A percentile compares a stretch with the other conserved stretches of the same genome.
Conservation (phyloP, 2,113 vertebrate genomes). For the Elephantulus edwardii region DNA sequence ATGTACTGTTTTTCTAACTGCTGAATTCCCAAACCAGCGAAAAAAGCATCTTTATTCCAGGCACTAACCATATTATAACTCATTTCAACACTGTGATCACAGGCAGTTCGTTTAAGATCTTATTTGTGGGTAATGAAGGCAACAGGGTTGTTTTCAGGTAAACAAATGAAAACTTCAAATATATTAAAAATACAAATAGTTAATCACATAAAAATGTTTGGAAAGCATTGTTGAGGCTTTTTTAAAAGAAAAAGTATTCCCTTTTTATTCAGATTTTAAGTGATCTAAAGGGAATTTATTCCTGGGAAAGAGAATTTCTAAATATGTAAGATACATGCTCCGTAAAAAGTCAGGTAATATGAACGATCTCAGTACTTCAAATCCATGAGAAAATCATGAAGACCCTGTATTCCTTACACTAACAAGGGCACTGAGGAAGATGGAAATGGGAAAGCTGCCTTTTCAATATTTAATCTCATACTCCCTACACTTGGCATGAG, state of each 20-base stretch:
- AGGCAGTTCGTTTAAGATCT: background rate
- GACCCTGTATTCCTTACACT: background rate
- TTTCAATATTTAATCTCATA: background rate
- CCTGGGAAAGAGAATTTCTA: background rate
- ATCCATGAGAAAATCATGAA: background rate
- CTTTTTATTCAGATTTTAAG: conserved; percentile 10
- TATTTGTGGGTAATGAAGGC: conserved; percentile 23
- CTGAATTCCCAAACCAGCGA: conserved; percentile 39
- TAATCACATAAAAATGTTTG: background rate
- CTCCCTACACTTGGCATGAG: background rate
- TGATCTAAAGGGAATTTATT: background rate
- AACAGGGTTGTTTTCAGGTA: background rate
- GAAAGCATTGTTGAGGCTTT: background rate
- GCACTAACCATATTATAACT: background rate
- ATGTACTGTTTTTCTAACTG: conserved; percentile 57
- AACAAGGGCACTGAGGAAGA: background rate
- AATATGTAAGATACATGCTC: background rate
- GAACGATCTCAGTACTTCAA: background rate
- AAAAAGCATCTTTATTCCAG: conserved; percentile 34
- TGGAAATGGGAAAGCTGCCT: background rate
- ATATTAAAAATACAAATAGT: conserved; percentile 50
- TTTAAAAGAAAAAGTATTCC: background rate
- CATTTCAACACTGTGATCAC: background rate
- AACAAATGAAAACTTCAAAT: conserved; percentile 49
- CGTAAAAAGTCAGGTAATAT: background rate